phyloP scores from a whole-genome alignment of 2,113 vertebrate species.

The Centropus unirufus region DNA sequence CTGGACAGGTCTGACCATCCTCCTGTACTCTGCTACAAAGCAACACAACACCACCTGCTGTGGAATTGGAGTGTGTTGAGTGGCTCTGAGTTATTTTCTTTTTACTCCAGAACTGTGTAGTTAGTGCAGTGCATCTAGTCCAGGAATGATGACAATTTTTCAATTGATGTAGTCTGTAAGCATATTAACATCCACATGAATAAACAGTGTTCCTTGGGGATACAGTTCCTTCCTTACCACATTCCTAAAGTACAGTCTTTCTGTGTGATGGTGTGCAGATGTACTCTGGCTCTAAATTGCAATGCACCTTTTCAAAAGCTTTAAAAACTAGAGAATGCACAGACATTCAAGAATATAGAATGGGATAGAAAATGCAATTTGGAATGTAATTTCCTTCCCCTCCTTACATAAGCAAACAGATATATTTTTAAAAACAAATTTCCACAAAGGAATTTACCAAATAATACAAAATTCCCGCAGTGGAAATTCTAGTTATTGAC shows the following conservation, averaged over 20 bases:
- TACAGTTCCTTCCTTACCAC: neutral
- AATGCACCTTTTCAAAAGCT: neutral
- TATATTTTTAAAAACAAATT: neutral
- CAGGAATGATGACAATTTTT: neutral
- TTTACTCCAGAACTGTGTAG: neutral
- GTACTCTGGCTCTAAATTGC: neutral
- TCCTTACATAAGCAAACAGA: neutral
- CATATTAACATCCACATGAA: neutral
- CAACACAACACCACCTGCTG: fast-evolving
- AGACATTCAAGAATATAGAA: neutral
- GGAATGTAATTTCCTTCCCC: neutral
- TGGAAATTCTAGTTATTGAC: neutral
- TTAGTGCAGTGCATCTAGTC: neutral
- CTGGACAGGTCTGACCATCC: neutral
- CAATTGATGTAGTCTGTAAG: neutral
- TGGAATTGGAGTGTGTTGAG: neutral
- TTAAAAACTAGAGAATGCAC: neutral
- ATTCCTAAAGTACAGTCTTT: neutral
- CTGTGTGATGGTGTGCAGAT: neutral
- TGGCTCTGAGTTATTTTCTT: neutral
- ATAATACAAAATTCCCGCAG: neutral
- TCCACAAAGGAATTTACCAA: neutral
- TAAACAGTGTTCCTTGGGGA: neutral
- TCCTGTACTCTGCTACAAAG: neutral
- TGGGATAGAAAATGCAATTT: neutral